Percentiles rank a stretch among this genome's conserved stretches.
These are phyloP conservation scores for Nothobranchius furzeri DNA, from an alignment of 2,113 vertebrate species.

Conservation along the genomic window DNA sequence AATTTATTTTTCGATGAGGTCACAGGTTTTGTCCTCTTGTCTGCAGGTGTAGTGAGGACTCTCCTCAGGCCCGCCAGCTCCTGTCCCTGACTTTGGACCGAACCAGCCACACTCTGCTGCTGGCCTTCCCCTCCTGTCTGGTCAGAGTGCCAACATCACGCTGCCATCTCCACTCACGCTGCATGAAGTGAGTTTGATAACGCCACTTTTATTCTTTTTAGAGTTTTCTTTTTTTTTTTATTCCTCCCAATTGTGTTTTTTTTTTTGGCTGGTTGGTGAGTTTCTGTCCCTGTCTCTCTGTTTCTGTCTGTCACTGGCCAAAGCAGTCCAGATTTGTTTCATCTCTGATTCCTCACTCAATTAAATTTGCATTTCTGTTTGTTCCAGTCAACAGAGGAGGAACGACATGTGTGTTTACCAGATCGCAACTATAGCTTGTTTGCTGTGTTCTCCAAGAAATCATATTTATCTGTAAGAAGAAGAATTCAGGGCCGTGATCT, in stretches of 20 bases:
- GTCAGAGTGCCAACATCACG: conserved; percentile 89
- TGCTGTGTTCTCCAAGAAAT: conserved; percentile 16
- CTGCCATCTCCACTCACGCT: conserved; percentile 91
- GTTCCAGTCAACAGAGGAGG: conserved; percentile 2
- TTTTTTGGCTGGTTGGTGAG: conserved; percentile 16
- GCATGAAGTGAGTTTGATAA: conserved; percentile 88
- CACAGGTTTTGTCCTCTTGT: conserved; percentile 6
- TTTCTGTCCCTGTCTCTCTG: background rate
- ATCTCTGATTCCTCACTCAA: background rate
- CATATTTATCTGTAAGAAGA: conserved; percentile 4
- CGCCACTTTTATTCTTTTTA: background rate
- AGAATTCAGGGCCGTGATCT: conserved; percentile 2
- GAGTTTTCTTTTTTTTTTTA: conserved; percentile 5
- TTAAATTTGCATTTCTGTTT: conserved; percentile 3
- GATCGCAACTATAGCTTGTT: conserved; percentile 11
- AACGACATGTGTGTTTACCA: conserved; percentile 12
- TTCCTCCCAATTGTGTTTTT: background rate
- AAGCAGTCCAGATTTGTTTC: conserved; percentile 14
- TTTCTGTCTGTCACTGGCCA: conserved; percentile 10
- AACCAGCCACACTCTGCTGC: conserved; percentile 84
- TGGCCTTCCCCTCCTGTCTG: conserved; percentile 90
- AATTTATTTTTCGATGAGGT: no score
- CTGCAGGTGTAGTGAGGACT: conserved; percentile 85
- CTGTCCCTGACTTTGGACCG: conserved; percentile 90
- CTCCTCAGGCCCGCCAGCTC: conserved; percentile 81